phyloP scores from a whole-genome alignment of 1,140 invertebrate genomes.

The Oryctes rhinoceros region DNA sequence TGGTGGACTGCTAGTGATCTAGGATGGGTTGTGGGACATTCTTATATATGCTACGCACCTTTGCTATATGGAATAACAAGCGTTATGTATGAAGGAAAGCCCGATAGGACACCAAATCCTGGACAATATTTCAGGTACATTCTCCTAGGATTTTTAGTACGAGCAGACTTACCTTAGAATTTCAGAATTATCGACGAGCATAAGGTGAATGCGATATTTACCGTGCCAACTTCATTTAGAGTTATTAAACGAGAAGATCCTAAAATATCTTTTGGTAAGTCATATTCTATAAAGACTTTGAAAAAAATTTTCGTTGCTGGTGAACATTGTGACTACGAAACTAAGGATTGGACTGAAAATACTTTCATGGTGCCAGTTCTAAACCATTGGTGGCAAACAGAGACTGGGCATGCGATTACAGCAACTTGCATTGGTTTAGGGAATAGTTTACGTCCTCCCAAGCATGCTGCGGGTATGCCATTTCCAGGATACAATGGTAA shows the following conservation, averaged over 20 bases:
- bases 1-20: constrained; percentile 89
- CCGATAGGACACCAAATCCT: constrained; percentile 90
- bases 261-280: constrained; percentile 69
- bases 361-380: constrained; percentile 84
- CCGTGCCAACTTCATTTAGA: constrained; percentile 88
- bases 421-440: constrained; percentile 82
- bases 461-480: constrained; percentile 76
- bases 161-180: no score
- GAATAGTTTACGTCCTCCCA: constrained; percentile 69
- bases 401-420: constrained; percentile 90
- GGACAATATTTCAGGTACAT: constrained; percentile 85
- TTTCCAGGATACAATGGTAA: constrained; percentile 87
- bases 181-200: constrained; percentile 86
- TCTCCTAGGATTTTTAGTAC: constrained; percentile 44
- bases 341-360: constrained; percentile 85
- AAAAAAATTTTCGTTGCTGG: constrained; percentile 88
- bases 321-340: constrained; percentile 93
- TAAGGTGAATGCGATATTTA: constrained; percentile 84
- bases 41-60: constrained; percentile 93
- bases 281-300: constrained; percentile 78
- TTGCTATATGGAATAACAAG: constrained; percentile 83
- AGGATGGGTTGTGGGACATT: constrained; percentile 95
- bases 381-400: constrained; percentile 98
- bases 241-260: constrained; percentile 83
- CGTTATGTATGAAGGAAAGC: constrained; percentile 94